These are phyloP conservation scores for Distichodus sexfasciatus DNA, from an alignment of 2,797 vertebrate genomes.

Conservation along the genomic window DNA sequence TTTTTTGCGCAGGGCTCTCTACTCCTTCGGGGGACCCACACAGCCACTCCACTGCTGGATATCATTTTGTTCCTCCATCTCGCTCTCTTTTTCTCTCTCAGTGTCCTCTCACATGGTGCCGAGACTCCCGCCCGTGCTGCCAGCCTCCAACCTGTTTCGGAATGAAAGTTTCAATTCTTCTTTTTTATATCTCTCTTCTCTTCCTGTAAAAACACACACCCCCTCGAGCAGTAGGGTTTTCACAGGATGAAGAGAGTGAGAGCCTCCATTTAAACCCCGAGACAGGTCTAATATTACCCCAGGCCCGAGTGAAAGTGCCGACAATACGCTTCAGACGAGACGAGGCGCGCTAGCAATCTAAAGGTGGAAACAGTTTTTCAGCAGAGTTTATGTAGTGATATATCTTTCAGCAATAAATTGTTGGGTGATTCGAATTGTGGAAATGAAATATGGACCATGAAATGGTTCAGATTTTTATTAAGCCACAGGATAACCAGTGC, in stretches of 20 bases:
- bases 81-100: neutral
- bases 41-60: slow-evolving; percentile 29
- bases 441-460: no score
- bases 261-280: slow-evolving; percentile 56
- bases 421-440: no score
- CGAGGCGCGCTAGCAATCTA: slow-evolving; percentile 57
- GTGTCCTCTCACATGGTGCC: slow-evolving; percentile 9
- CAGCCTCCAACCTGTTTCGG: slow-evolving; percentile 20
- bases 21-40: slow-evolving; percentile 25
- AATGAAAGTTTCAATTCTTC: slow-evolving; percentile 41
- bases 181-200: neutral
- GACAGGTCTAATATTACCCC: slow-evolving; percentile 64
- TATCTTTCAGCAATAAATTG: no score
- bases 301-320: slow-evolving; percentile 55
- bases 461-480: no score
- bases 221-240: slow-evolving; percentile 31
- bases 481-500: no score
- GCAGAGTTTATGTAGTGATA: slow-evolving; percentile 64
- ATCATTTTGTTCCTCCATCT: slow-evolving; percentile 1
- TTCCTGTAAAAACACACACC: neutral
- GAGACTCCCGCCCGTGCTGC: slow-evolving; percentile 13
- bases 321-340: slow-evolving; percentile 58
- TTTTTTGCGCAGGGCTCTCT: slow-evolving; percentile 28
- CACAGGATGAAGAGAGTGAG: slow-evolving; percentile 45
- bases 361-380: slow-evolving; percentile 56